phyloP scores from a whole-genome alignment of 2,113 vertebrate genomes.

The Capreolus pygargus region DNA sequence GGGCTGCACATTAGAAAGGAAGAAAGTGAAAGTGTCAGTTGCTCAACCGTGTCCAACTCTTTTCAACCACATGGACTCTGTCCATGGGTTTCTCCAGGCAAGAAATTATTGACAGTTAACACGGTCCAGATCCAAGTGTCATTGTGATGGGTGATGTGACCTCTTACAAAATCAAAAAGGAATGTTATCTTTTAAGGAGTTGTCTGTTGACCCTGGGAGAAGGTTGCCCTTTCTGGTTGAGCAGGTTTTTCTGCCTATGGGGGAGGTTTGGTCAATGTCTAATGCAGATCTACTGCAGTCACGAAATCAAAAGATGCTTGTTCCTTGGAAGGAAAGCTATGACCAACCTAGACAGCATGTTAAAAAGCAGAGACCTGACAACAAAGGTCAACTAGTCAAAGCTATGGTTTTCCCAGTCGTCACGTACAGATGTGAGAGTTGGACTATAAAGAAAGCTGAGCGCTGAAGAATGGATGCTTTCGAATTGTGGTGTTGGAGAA shows the following conservation, averaged over 20 bases:
- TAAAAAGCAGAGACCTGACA: not conserved
- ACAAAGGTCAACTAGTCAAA: not conserved
- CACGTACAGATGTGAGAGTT: not conserved
- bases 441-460: not conserved
- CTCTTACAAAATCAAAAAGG: not conserved
- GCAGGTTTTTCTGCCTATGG: not conserved
- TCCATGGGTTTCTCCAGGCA: not conserved
- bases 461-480: not conserved
- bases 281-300: not conserved
- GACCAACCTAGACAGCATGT: not conserved
- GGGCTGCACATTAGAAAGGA: not conserved
- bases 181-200: not conserved
- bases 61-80: not conserved
- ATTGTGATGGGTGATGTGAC: not conserved
- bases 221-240: not conserved
- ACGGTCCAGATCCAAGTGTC: not conserved
- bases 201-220: not conserved
- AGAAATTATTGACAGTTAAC: not conserved
- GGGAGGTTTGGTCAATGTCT: not conserved
- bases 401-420: not conserved
- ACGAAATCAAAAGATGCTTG: not conserved
- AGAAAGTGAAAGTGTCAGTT: not conserved
- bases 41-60: accelerated
- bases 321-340: not conserved
- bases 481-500: not conserved